Evolutionary conservation across 2,888 invertebrate genomes (phyloP).

Genomic region (Pandemis corylana): DNA sequence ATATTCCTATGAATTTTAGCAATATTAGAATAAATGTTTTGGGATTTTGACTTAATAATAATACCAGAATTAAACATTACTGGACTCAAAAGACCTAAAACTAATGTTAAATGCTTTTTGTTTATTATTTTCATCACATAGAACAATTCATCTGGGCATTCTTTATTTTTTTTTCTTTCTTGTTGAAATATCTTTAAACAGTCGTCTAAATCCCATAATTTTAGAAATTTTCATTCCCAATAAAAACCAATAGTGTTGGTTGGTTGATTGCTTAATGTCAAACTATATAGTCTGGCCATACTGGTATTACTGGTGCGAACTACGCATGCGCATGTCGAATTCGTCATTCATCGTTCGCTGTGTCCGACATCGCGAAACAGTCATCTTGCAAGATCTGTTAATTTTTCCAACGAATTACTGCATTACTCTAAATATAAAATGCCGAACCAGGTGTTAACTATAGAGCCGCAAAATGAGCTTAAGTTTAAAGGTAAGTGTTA

Average conservation of each 20-base stretch:
- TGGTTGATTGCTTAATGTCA: constrained; percentile 10
- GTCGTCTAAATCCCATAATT: neutral
- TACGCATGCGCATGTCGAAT: constrained; percentile 65
- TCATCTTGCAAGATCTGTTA: constrained; percentile 65
- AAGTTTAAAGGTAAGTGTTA: constrained; percentile 93
- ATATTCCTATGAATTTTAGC: no score
- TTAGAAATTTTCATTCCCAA: neutral
- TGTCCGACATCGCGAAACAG: constrained; percentile 73
- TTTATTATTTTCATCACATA: no score
- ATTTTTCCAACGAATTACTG: constrained; percentile 74
- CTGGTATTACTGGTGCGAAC: constrained; percentile 24
- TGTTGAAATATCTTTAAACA: neutral
- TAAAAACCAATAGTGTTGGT: neutral
- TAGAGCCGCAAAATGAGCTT: constrained; percentile 95
- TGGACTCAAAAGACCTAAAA: no score
- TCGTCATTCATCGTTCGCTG: constrained; percentile 70
- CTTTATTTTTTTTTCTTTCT: neutral
- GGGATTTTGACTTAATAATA: no score
- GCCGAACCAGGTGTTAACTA: constrained; percentile 92
- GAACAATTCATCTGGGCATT: neutral
- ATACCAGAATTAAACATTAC: no score
- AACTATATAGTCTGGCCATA: constrained; percentile 14
- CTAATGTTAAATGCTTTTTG: no score
- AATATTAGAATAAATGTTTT: no score
- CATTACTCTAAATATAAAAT: constrained; percentile 83